These are phyloP conservation scores for Incurvaria masculella DNA, from an alignment of 2,888 invertebrate species.

Conservation along the genomic window DNA sequence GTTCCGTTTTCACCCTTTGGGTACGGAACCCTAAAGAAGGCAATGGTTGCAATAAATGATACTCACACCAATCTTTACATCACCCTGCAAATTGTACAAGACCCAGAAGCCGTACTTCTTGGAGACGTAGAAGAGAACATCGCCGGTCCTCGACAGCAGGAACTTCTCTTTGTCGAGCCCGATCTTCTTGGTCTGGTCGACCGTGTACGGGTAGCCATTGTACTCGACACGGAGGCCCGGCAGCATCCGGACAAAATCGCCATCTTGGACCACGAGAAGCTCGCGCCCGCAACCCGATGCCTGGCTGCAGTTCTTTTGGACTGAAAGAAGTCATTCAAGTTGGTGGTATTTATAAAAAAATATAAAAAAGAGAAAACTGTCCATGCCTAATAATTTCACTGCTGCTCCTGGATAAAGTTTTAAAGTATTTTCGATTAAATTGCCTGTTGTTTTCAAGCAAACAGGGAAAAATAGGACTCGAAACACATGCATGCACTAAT, in stretches of 20 bases:
- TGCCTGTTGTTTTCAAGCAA: too few species aligned
- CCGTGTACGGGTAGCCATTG: conserved; percentile 61
- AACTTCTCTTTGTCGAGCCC: conserved; percentile 62
- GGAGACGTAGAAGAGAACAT: conserved; percentile 65
- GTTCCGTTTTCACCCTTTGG: too few species aligned
- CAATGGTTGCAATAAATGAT: background rate
- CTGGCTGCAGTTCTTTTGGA: conserved; percentile 62
- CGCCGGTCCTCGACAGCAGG: conserved; percentile 65
- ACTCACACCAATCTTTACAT: conserved; percentile 68
- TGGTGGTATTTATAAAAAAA: too few species aligned
- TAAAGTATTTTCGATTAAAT: too few species aligned
- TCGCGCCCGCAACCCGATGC: conserved; percentile 57
- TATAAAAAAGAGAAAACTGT: too few species aligned
- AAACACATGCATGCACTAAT: too few species aligned
- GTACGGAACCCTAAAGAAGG: background rate
- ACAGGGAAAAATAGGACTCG: too few species aligned
- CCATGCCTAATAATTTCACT: too few species aligned
- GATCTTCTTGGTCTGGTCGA: conserved; percentile 59
- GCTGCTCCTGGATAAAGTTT: too few species aligned
- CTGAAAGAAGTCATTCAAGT: conserved; percentile 27
- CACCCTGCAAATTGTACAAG: conserved; percentile 64
- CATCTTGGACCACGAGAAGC: conserved; percentile 60
- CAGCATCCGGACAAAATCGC: conserved; percentile 56
- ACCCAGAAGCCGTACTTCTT: conserved; percentile 71
- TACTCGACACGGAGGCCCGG: conserved; percentile 65